Evolutionary conservation across 2,888 invertebrate genomes (phyloP), one percentile per base, ranked within the genome.

Genomic region (Oscheius onirici): DNA sequence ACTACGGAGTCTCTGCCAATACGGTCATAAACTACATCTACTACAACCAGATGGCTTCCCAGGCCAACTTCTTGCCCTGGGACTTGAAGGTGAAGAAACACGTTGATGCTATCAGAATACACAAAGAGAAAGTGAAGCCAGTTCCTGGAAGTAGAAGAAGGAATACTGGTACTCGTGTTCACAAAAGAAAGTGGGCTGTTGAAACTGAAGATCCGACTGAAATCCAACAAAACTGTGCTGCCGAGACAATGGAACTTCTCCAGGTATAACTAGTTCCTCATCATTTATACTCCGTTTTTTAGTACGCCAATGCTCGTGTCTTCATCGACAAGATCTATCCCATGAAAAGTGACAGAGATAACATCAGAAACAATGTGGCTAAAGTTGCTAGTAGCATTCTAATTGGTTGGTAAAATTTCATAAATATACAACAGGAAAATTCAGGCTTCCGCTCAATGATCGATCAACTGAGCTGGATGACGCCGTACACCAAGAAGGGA

Each of bases 401-500:
- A 3, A 67, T 79, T 22, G 79, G 72, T 72, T 22, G 54, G 65
- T 58, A 26, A 11, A 22, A 41, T 20, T 34, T 8, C 8, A 8
- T 34, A 15, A 3, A 40, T 8, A 34, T 10, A 40, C 6, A 13
- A 43, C 3, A 17, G n/a, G 40, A 13, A 41, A 41, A 20, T 60
- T 49, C 28, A 68, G 80, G 82, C 10, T 81, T 84, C 77, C 79
- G 83, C 26, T 79, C 79, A 24, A 84, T 84, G 84, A 77, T 86
- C 51, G 82, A 84, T 58, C 81, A 83, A 57, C 74, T 86, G 52
- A 63, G 73, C 22, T 86, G 86, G 86, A 86, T 86, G 86, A 69
- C 74, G n/a, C n/a, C n/a, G n/a, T n/a, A n/a, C n/a, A n/a, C n/a
- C n/a, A n/a, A n/a, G n/a, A n/a, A 69, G 34, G 80, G 79, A 20